Evolutionary conservation across 2,113 vertebrate species (phyloP), one percentile per base, ranked within the genome.

Genomic region (Sigmodon hispidus): DNA sequence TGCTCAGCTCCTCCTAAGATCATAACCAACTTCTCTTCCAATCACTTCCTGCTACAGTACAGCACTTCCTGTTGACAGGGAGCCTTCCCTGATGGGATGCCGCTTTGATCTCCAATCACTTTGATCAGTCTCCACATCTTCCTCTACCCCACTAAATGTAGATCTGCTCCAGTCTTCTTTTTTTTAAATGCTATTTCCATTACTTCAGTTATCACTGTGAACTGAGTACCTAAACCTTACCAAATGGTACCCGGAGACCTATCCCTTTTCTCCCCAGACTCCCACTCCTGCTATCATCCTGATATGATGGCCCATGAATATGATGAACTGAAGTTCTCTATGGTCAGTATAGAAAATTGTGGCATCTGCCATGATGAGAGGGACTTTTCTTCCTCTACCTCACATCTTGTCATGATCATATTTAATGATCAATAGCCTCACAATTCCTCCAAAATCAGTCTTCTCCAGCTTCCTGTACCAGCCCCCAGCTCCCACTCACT

Each of bases 101-200:
- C 87, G 36, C 48, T 91, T 81, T 91, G 19, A 91, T 93, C 22
- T 79, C 45, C 36, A 48, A 7, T 63, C 55, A 59, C 65, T 94
- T 69, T 72, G 72, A 93, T 90, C 43, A 61, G 45, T 59, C 24
- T 91, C 31, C 5, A 65, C 59, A 45, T 48, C 29, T 88, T 94
- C 13, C 52, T 59, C 50, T 88, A 10, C 26, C n/a, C 65, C 48
- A 40, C 50, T 96, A 92, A 88, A 85, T 92, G 93, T 84, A 84
- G 55, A 52, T 48, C 57, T 55, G 36, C 52, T 87, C 52, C 87
- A 24, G 87, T 59, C 31, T 48, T 34, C 15, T 65, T 43, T 80
- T 63, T 79, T 89, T 79, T 63, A 94, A 94, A 79, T 61, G 40
- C 48, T 19, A 59, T 70, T 75, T 70, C n/a, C 61, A 50, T 80